A percentile compares a stretch with the other conserved stretches of the same genome.
phyloP scores from a whole-genome alignment of 2,113 vertebrate genomes.

The Psephotus haematonotus region DNA sequence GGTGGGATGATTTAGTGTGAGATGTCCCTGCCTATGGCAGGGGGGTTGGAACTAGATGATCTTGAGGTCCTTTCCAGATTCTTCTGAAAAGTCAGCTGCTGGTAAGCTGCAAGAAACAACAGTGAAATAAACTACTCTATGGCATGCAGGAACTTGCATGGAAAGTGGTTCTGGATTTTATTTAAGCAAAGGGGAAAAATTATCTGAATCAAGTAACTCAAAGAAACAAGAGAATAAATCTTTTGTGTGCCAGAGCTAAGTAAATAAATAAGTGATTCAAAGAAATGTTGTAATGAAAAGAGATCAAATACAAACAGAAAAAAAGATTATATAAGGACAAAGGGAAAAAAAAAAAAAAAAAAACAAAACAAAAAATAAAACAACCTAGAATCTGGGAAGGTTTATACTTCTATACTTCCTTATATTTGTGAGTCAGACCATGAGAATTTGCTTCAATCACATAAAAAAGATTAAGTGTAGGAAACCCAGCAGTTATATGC shows the following conservation, averaged over 20 bases:
- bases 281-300: not conserved
- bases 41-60: no score
- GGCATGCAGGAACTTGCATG: not conserved
- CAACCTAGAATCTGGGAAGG: not conserved
- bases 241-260: not conserved
- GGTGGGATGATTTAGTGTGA: no score
- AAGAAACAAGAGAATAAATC: not conserved
- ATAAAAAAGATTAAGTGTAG: not conserved
- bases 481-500: not conserved
- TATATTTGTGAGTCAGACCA: not conserved
- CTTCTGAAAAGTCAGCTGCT: not conserved
- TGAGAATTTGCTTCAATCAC: not conserved
- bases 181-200: not conserved
- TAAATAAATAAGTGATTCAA: rapidly evolving
- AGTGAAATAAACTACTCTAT: not conserved
- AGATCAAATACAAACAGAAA: not conserved
- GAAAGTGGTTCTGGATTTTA: not conserved
- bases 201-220: not conserved
- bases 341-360: not conserved
- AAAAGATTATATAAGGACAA: not conserved
- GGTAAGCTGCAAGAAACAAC: not conserved
- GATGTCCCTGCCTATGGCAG: no score
- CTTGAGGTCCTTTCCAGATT: no score
- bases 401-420: not conserved
- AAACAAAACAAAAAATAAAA: not conserved